Conservation (phyloP, 2,888 invertebrate genomes). For the Uropetala carovei region DNA sequence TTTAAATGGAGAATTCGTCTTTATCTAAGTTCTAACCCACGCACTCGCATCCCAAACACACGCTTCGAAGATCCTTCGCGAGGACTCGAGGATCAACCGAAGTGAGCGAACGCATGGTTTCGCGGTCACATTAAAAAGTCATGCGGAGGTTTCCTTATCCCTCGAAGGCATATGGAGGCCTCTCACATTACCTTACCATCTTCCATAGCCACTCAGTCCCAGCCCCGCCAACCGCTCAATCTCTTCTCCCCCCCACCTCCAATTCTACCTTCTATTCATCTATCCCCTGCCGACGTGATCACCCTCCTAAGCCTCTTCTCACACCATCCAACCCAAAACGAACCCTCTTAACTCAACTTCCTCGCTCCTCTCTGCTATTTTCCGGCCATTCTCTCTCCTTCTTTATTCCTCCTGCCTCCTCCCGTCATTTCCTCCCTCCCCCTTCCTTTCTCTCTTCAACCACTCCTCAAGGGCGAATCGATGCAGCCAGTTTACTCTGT, state of each 20-base stretch:
- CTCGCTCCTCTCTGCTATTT: background rate
- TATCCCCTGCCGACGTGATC: background rate
- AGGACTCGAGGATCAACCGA: too few species aligned
- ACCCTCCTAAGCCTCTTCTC: too few species aligned
- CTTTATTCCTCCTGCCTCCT: background rate
- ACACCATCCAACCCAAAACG: background rate
- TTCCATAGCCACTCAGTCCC: background rate
- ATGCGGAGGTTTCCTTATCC: constrained; percentile 2
- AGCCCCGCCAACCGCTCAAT: background rate
- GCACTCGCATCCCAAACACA: too few species aligned
- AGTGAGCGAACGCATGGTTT: background rate
- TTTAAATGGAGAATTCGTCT: too few species aligned
- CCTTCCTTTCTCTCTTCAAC: too few species aligned
- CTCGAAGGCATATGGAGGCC: background rate
- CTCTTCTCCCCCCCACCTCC: background rate
- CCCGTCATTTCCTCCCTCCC: background rate
- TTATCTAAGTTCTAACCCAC: too few species aligned
- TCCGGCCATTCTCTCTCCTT: background rate
- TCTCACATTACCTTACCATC: background rate
- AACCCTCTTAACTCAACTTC: background rate
- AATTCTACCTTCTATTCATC: background rate
- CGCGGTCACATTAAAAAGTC: background rate
- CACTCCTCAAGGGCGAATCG: too few species aligned
- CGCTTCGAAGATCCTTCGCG: too few species aligned
- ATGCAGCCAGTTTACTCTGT: too few species aligned